Evolutionary conservation across 2,113 vertebrate species (phyloP).

Genomic region (Dasypus novemcinctus): DNA sequence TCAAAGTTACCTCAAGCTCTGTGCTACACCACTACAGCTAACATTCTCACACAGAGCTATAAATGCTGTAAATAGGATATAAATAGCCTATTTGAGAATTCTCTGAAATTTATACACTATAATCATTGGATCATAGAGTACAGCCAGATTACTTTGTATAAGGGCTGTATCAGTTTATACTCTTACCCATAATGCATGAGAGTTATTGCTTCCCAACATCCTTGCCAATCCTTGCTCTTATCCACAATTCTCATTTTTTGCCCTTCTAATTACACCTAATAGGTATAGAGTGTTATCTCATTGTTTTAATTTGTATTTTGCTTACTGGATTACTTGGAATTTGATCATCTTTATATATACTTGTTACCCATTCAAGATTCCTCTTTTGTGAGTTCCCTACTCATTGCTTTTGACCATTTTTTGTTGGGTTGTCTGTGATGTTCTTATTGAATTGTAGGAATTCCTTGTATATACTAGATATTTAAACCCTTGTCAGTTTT

Average conservation of each 20-base stretch:
- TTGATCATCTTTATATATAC: slow-evolving; percentile 7
- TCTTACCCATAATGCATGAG: background rate
- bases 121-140: background rate
- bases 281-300: background rate
- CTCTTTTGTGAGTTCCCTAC: background rate
- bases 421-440: background rate
- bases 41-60: background rate
- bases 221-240: background rate
- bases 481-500: slow-evolving; percentile 19
- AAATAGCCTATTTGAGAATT: slow-evolving; percentile 25
- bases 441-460: background rate
- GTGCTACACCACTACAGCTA: background rate
- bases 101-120: background rate
- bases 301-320: background rate
- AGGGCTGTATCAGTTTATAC: background rate
- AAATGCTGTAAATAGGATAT: background rate
- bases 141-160: background rate
- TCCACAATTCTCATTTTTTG: background rate
- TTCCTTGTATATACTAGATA: background rate
- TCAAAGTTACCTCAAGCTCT: background rate
- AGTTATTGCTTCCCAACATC: background rate
- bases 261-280: background rate
- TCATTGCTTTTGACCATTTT: slow-evolving; percentile 11
- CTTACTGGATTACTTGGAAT: background rate
- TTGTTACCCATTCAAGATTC: background rate